These are phyloP conservation scores for Drepanosiphum platanoidis DNA, from an alignment of 2,888 invertebrate genomes.

Conservation along the genomic window DNA sequence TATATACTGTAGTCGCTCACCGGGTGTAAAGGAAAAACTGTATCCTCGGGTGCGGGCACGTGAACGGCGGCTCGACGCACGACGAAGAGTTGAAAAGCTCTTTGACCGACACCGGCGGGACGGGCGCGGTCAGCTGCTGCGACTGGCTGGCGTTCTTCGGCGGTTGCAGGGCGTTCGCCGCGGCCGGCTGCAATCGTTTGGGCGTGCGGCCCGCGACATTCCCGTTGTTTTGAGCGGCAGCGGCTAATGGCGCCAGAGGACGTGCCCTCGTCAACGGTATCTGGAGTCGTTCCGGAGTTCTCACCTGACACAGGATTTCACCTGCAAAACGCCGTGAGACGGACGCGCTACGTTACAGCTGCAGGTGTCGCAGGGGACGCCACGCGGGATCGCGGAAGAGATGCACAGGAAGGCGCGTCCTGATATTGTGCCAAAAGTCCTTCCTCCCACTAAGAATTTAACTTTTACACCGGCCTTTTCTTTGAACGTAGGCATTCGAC, in stretches of 20 bases:
- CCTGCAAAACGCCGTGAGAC: constrained; percentile 10
- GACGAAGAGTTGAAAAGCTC: constrained; percentile 83
- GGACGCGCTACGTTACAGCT: no score
- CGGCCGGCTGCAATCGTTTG: no score
- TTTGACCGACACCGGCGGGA: constrained; percentile 67
- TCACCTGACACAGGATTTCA: constrained; percentile 41
- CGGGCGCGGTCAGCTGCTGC: constrained; percentile 22
- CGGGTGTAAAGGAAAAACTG: constrained; percentile 85
- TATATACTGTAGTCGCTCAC: constrained; percentile 67
- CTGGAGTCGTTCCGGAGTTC: background rate
- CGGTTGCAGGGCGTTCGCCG: constrained; percentile 5
- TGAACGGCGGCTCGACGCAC: constrained; percentile 81
- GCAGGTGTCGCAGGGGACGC: no score
- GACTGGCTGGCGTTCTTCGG: background rate
- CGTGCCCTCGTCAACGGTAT: background rate
- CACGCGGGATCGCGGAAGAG: no score
- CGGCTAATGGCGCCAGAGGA: background rate
- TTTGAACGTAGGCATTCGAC: no score
- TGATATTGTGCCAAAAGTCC: no score
- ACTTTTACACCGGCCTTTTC: no score
- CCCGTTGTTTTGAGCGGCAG: background rate
- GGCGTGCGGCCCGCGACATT: constrained; percentile 8
- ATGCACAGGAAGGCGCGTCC: no score
- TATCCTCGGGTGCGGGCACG: constrained; percentile 85
- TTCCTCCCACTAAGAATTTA: no score